Conservation (phyloP, 2,113 vertebrate genomes). For the Physeter macrocephalus region DNA sequence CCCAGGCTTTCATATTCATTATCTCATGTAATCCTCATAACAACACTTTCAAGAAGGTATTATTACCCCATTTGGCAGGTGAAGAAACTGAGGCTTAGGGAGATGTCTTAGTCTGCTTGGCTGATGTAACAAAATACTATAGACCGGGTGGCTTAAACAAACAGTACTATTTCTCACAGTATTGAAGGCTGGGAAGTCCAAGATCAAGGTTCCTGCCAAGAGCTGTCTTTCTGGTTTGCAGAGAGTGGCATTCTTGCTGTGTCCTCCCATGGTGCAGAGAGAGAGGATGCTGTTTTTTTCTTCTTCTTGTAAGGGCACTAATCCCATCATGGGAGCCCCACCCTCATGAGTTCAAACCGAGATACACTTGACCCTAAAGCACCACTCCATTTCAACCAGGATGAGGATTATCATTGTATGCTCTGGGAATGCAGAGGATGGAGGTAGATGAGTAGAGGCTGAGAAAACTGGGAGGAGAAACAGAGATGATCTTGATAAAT, state of each 20-base stretch:
- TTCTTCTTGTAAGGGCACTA: background rate
- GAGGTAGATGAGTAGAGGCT: background rate
- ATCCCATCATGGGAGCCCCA: background rate
- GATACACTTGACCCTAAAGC: background rate
- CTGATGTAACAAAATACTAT: background rate
- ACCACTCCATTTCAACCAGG: background rate
- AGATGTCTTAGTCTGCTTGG: background rate
- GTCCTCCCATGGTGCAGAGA: background rate
- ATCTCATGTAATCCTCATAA: background rate
- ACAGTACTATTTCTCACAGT: background rate
- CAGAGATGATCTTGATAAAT: background rate
- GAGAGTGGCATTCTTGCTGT: background rate
- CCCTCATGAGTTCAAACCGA: background rate
- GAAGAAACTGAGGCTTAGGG: background rate
- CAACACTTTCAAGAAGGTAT: background rate
- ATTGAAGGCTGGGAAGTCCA: background rate
- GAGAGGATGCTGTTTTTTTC: background rate
- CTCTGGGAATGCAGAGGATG: background rate
- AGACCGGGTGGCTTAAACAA: background rate
- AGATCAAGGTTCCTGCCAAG: background rate
- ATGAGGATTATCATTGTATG: background rate
- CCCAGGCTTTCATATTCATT: background rate
- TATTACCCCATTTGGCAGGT: background rate
- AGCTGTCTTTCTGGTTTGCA: background rate
- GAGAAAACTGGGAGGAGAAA: background rate